These are phyloP conservation scores for Drosophila azteca DNA, from an alignment of 1,140 invertebrate genomes.

Conservation along the genomic window DNA sequence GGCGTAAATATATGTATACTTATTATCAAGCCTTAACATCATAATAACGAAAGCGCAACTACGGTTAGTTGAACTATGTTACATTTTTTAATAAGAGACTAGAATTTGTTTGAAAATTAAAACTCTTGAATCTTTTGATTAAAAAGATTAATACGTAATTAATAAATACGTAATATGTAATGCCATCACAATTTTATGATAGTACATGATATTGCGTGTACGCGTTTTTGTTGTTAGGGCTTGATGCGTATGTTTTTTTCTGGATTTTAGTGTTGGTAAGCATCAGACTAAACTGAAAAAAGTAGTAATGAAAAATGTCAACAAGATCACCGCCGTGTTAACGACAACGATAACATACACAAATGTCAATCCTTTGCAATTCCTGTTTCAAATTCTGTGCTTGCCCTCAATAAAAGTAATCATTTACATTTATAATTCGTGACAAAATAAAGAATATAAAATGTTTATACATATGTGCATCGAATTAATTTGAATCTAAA, in stretches of 20 bases:
- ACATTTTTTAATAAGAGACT: too few species aligned
- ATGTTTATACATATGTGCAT: conserved; percentile 25
- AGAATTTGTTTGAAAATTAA: too few species aligned
- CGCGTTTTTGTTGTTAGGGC: conserved; percentile 8
- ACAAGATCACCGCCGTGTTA: conserved; percentile 65
- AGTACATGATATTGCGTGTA: neutral
- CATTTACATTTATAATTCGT: conserved; percentile 58
- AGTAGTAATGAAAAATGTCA: conserved; percentile 82
- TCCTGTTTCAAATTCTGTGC: conserved; percentile 45
- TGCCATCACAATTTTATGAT: too few species aligned
- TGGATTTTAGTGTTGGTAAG: conserved; percentile 43
- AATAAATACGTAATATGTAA: too few species aligned
- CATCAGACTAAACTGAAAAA: conserved; percentile 75
- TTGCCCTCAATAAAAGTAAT: conserved; percentile 38
- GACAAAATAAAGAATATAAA: conserved; percentile 33
- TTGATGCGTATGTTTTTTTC: conserved; percentile 22
- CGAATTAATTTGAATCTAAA: conserved; percentile 17
- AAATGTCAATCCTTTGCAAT: conserved; percentile 64
- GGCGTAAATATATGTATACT: neutral
- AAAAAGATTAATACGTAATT: too few species aligned
- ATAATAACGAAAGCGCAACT: too few species aligned
- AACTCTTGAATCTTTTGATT: too few species aligned
- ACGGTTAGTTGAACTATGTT: too few species aligned
- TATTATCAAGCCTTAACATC: too few species aligned
- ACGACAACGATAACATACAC: conserved; percentile 61